Conservation (phyloP, 2,797 vertebrate species). For the Bradypodion pumilum region DNA sequence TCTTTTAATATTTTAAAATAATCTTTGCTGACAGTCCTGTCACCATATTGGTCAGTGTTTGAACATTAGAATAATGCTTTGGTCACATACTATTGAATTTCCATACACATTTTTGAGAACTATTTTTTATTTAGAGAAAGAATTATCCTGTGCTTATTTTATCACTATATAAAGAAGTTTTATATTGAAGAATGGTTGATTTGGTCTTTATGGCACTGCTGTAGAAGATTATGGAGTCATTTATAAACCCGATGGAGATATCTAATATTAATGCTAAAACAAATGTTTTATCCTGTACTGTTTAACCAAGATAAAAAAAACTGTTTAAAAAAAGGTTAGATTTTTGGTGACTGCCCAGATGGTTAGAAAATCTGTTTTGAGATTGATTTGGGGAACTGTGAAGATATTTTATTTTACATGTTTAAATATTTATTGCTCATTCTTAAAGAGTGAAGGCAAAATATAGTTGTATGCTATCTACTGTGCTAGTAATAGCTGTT, state of each 20-base stretch:
- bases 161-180: background rate
- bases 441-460: conserved; percentile 1
- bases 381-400: background rate
- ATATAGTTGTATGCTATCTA: background rate
- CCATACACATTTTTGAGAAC: background rate
- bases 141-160: background rate
- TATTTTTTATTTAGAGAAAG: background rate
- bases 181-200: background rate
- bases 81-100: background rate
- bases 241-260: background rate
- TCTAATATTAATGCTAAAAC: background rate
- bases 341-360: background rate
- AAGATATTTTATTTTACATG: background rate
- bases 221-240: background rate
- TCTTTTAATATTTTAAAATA: too few species aligned
- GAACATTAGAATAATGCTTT: background rate
- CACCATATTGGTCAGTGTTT: background rate
- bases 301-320: background rate
- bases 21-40: too few species aligned
- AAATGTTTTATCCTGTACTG: background rate
- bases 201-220: background rate
- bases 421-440: background rate
- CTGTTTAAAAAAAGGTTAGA: background rate
- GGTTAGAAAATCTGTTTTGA: background rate
- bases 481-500: background rate